These are phyloP conservation scores for Xenopus borealis DNA, from an alignment of 2,113 vertebrate genomes.

Conservation along the genomic window DNA sequence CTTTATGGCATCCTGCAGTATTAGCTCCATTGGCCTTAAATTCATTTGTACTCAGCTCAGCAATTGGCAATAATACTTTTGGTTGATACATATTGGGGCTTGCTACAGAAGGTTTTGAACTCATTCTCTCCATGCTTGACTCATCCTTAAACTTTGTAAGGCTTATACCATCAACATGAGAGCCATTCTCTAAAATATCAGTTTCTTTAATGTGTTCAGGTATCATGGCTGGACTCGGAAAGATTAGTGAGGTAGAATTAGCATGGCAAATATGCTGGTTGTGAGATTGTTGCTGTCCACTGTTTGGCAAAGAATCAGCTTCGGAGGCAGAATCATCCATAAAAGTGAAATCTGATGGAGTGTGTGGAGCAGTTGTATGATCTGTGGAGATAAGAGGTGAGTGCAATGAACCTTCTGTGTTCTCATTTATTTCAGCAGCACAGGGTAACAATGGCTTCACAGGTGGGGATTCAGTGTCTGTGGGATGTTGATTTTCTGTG, in stretches of 20 bases:
- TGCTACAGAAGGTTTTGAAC: slow-evolving; percentile 52
- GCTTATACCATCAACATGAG: slow-evolving; percentile 48
- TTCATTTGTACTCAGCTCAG: slow-evolving; percentile 47
- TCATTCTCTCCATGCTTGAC: slow-evolving; percentile 25
- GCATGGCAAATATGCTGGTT: slow-evolving; percentile 61
- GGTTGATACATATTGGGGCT: slow-evolving; percentile 53
- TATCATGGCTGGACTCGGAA: slow-evolving; percentile 56
- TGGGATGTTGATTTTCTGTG: slow-evolving; percentile 57
- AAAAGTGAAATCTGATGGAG: slow-evolving; percentile 83
- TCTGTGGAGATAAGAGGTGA: slow-evolving; percentile 88
- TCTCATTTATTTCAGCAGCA: slow-evolving; percentile 76
- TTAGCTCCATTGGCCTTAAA: slow-evolving; percentile 33
- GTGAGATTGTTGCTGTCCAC: slow-evolving; percentile 62
- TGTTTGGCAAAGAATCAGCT: slow-evolving; percentile 72
- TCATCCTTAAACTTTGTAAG: slow-evolving; percentile 49
- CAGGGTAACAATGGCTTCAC: slow-evolving; percentile 66
- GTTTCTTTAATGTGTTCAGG: slow-evolving; percentile 44
- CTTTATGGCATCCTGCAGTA: slow-evolving; percentile 36
- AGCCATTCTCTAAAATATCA: slow-evolving; percentile 37
- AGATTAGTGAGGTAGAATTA: slow-evolving; percentile 73
- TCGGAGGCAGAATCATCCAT: slow-evolving; percentile 92
- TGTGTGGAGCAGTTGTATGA: slow-evolving; percentile 82
- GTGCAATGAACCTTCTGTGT: slow-evolving; percentile 79
- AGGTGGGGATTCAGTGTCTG: slow-evolving; percentile 60
- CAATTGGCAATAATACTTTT: slow-evolving; percentile 50